Evolutionary conservation across 2,797 vertebrate species (phyloP), one percentile per base, ranked within the genome.

Genomic region (Cichlasoma orientale): DNA sequence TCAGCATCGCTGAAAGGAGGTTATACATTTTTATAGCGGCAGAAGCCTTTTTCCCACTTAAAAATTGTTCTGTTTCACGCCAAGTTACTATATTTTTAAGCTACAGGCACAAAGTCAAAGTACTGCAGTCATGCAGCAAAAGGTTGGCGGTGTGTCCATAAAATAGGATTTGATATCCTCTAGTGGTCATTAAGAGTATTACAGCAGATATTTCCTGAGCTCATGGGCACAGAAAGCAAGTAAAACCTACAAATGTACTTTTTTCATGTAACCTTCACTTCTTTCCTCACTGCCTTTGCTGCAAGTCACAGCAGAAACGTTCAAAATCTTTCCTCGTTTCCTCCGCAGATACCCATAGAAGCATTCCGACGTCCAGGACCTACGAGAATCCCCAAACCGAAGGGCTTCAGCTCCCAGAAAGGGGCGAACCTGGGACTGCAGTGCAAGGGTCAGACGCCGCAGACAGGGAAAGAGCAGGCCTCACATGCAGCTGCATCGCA

Each of bases 351-450:
- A 75, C 95, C 95, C 80, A 92, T 96, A 56, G 96, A 97, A 84
- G 92, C 93, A 56, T 95, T 95, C 87, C 95, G 84, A 72, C 94
- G 86, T 21, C 93, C 96, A 68, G 90, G 95, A 74, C 97, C 97
- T 29, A 97, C 96, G 21, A 91, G 95, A 74, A 98, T 97, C 82
- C 97, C 98, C 83, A 98, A 97, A 95, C 96, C 96, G 27, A 98
- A 96, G 92, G 85, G 95, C 80, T 93, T 41, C 61, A 78, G 82
- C 77, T 87, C 94, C 83, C 93, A 92, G 69, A 97, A 96, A 90
- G 87, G 90, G 85, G 89, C 93, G 19, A 71, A n/a, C 36, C 50
- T 11, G 3, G 89, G 84, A 2, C 78, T 56, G 58, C 91, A 82
- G 53, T 87, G 16, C 77, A 92, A 79, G 81, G 78, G 63, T 27